Conservation (phyloP, 2,113 vertebrate genomes). For the Falco punctatus region DNA sequence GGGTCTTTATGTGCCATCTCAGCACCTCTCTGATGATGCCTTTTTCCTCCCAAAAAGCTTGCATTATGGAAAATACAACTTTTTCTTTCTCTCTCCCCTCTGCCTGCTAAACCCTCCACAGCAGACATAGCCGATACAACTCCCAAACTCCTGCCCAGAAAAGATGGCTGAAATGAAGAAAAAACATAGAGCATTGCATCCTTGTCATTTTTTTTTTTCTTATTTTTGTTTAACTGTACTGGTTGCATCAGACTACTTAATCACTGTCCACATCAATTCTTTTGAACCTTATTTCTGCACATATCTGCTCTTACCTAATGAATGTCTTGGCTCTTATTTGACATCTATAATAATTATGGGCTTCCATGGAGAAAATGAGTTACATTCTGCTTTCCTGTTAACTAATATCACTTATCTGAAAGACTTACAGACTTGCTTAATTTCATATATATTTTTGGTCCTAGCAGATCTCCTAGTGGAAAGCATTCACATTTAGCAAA, state of each 20-base stretch:
- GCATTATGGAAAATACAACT: background rate
- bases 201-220: background rate
- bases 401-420: background rate
- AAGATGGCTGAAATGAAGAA: background rate
- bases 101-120: background rate
- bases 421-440: background rate
- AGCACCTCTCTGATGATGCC: rapidly evolving
- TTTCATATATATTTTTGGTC: background rate
- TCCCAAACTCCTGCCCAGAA: background rate
- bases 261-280: background rate
- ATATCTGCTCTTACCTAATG: background rate
- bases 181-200: background rate
- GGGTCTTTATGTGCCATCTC: background rate
- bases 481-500: background rate
- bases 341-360: background rate
- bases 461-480: background rate
- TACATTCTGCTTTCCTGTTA: background rate
- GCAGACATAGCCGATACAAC: background rate
- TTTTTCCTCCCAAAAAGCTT: background rate
- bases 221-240: background rate
- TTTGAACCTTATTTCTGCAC: background rate
- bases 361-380: background rate
- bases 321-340: background rate
- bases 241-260: background rate
- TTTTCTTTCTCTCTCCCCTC: background rate